A percentile compares a stretch with the other conserved stretches of the same genome.
Evolutionary conservation across 2,797 vertebrate species (phyloP).

Genomic region (Sebastes taczanowskii): DNA sequence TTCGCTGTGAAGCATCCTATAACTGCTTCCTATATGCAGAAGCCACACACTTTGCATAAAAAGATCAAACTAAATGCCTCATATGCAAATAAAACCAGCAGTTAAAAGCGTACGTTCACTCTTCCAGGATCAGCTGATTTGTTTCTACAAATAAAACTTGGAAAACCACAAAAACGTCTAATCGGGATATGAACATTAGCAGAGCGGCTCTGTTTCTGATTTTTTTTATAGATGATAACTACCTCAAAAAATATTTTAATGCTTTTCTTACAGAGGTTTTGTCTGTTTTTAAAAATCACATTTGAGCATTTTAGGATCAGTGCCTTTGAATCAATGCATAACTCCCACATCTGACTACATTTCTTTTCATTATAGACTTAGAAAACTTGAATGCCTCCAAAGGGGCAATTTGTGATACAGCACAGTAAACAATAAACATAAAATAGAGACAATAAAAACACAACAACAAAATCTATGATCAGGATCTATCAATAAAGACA

Average conservation of each 20-base stretch:
- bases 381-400: too few relatives aligned
- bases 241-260: background rate
- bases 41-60: slow-evolving; percentile 1
- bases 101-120: background rate
- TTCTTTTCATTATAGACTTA: background rate
- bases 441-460: too few relatives aligned
- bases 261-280: background rate
- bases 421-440: too few relatives aligned
- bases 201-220: background rate
- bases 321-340: background rate
- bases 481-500: too few relatives aligned
- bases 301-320: background rate
- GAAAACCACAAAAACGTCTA: background rate
- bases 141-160: background rate
- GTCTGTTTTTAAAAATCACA: background rate
- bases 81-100: background rate
- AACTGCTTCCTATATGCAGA: background rate
- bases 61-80: background rate
- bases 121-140: background rate
- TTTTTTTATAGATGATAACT: background rate
- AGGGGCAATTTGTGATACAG: too few relatives aligned
- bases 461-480: too few relatives aligned
- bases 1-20: background rate
- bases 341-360: background rate
- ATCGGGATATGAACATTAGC: background rate